Evolutionary conservation across 2,113 vertebrate species (phyloP).

Genomic region (Ancistrus triradiatus): DNA sequence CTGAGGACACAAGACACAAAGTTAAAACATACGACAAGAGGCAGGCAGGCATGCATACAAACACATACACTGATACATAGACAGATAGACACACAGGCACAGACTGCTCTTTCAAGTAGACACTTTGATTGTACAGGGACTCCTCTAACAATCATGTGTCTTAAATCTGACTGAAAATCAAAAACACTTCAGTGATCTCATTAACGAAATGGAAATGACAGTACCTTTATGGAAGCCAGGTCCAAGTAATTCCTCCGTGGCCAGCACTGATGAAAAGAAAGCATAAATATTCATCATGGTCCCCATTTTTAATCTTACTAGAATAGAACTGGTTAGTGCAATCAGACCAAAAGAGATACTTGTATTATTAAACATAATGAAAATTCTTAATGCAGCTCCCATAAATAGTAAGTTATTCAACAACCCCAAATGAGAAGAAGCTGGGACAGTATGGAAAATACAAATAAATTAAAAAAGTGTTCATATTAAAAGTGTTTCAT

Average conservation of each 20-base stretch:
- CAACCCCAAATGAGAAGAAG: no score
- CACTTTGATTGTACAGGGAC: no score
- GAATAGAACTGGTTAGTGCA: slow-evolving; percentile 45
- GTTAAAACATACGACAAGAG: not conserved
- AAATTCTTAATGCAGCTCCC: slow-evolving; percentile 37
- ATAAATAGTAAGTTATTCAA: slow-evolving; percentile 66
- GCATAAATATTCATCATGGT: slow-evolving; percentile 53
- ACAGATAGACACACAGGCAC: no score
- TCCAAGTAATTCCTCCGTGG: slow-evolving; percentile 67
- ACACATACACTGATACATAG: no score
- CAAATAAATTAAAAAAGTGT: no score
- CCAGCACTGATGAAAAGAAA: slow-evolving; percentile 68
- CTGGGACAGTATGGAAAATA: no score
- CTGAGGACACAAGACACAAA: slow-evolving; percentile 49
- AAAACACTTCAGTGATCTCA: slow-evolving; percentile 1
- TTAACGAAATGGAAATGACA: slow-evolving; percentile 32
- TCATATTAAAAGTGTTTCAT: no score
- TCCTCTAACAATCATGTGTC: not conserved
- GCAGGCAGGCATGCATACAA: no score
- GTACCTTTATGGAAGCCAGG: slow-evolving; percentile 81
- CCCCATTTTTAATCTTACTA: slow-evolving; percentile 36
- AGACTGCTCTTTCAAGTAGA: no score
- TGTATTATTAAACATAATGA: slow-evolving; percentile 63
- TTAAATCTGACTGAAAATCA: slow-evolving; percentile 8
- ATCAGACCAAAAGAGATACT: slow-evolving; percentile 44